Evolutionary conservation across 2,113 vertebrate species (phyloP).

Genomic region (Elanus axillaris): DNA sequence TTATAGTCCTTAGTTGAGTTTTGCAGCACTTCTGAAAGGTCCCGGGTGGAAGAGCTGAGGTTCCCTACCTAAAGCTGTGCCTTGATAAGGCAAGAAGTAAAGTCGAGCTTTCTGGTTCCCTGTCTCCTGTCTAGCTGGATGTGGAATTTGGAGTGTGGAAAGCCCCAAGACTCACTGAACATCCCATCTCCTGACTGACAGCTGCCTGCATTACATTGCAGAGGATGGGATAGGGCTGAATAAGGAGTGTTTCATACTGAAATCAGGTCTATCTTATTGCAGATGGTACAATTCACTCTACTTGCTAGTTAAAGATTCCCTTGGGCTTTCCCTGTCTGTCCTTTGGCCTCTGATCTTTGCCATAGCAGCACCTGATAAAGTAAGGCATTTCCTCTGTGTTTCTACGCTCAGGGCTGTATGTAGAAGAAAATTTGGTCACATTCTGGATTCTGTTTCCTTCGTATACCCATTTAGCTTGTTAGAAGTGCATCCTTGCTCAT

Average conservation of each 20-base stretch:
- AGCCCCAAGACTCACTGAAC: neutral
- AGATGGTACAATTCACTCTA: neutral
- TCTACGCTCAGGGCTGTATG: neutral
- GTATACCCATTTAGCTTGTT: too few species aligned
- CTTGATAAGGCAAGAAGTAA: neutral
- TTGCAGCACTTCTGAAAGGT: neutral
- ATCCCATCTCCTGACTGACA: neutral
- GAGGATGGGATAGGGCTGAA: neutral
- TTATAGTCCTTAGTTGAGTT: neutral
- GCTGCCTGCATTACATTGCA: too few species aligned
- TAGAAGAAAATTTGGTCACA: neutral
- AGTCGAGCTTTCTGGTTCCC: neutral
- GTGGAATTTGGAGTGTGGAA: neutral
- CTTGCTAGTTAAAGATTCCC: neutral
- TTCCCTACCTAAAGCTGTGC: neutral
- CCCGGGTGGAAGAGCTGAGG: neutral
- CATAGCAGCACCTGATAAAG: neutral
- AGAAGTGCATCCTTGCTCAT: neutral
- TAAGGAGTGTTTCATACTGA: neutral
- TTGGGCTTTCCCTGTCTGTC: neutral
- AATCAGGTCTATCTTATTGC: neutral
- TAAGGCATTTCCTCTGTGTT: neutral
- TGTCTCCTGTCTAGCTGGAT: neutral
- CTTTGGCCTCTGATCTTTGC: neutral
- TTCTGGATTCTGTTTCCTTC: neutral